Evolutionary conservation across 2,888 invertebrate species (phyloP), one percentile per base, ranked within the genome.

Genomic region (Drosophila meridiana): DNA sequence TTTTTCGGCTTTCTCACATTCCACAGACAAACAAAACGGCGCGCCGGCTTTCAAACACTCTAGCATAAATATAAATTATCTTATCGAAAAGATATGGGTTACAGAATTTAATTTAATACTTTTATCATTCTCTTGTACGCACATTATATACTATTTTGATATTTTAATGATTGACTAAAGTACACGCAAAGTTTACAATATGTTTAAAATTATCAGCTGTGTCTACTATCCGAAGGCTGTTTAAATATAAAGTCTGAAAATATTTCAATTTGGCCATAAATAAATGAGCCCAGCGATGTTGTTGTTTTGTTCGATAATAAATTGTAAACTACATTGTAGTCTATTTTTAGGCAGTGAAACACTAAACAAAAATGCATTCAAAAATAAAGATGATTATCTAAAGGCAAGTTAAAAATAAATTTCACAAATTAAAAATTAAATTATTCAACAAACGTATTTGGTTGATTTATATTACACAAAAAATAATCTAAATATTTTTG

Each of bases 41-140:
- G 8, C 30, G 40, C 13, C 69, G 65, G 62, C 45, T 45, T 9
- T 0, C n/a, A 5, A 1, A 57, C 40, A 75, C 75, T 52, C 78
- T 72, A 38, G 32, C 38, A 30, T 26, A 26, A 34, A 34, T 38
- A 50, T 38, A 5, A 30, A 36, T 66, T 66, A 65, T 40, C 36
- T 52, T 32, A 66, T 40, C n/a, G 2, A 13, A 34, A 20, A 42
- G 40, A 42, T 42, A 57, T 52, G 13, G 26, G 13, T 13, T 1
- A 13, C 11, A 34, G 8, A 34, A 28, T n/a, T 36, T 7, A n/a
- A n/a, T 36, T 58, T n/a, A 1, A 20, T 20, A 6, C 6, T 5
- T n/a, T 8, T 11, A 13, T 14, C 7, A 8, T 36, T 14, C n/a
- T 0, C 14, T 8, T 8, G 13, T 7, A 40, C 1, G 13, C n/a